phyloP scores from a whole-genome alignment of 2,797 vertebrate species.

The Linurgus olivaceus region DNA sequence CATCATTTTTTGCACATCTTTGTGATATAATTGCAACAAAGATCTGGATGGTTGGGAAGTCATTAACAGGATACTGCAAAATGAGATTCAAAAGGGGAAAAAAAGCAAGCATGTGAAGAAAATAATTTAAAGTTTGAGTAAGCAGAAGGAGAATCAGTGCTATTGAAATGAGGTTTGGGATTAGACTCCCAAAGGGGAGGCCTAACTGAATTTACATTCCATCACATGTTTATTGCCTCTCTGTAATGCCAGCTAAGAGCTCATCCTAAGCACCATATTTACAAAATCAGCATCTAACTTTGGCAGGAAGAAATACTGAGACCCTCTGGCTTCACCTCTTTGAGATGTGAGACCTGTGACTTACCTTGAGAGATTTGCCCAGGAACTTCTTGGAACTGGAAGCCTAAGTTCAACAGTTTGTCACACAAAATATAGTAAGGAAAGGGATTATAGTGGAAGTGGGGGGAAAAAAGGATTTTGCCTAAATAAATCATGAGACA shows the following conservation, averaged over 20 bases:
- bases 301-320: background rate
- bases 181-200: background rate
- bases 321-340: background rate
- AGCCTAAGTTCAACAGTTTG: background rate
- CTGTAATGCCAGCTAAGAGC: background rate
- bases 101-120: background rate
- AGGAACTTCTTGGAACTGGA: background rate
- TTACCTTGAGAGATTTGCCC: background rate
- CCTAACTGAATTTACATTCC: background rate
- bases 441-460: background rate
- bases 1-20: background rate
- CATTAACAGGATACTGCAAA: background rate
- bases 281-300: background rate
- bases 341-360: background rate
- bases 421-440: background rate
- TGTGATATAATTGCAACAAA: background rate
- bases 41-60: background rate
- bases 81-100: background rate
- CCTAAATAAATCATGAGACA: background rate
- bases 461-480: accelerated
- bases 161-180: background rate
- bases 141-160: background rate
- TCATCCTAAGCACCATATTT: background rate
- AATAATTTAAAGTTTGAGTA: background rate
- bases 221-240: background rate